Conservation (phyloP, 2,888 invertebrate genomes). For the Torymus tubicola region DNA sequence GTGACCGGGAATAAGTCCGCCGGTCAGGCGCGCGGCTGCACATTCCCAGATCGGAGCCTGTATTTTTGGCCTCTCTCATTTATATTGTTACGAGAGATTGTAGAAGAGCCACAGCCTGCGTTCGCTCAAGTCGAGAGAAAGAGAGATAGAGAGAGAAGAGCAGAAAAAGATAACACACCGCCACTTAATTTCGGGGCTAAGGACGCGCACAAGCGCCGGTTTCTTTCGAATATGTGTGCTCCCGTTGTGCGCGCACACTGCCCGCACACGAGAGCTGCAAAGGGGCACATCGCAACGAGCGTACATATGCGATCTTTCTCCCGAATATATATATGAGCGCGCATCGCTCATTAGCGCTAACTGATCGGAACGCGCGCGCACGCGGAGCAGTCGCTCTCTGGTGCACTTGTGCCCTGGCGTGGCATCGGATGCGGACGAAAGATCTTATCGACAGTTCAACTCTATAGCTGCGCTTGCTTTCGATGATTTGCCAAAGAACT, state of each 20-base stretch:
- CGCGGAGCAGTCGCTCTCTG: not conserved
- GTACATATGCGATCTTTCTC: conserved; percentile 37
- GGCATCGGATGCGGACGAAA: too few relatives aligned
- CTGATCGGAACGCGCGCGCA: conserved; percentile 63
- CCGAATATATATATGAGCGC: conserved; percentile 62
- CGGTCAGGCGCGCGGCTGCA: not conserved
- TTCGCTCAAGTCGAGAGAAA: conserved; percentile 5
- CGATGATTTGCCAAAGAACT: too few relatives aligned
- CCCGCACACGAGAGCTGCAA: too few relatives aligned
- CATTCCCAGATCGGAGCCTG: not conserved
- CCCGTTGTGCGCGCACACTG: not conserved
- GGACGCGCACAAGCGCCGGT: not conserved
- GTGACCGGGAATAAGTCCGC: conserved; percentile 7
- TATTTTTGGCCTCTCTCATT: conserved; percentile 34
- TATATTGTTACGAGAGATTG: conserved; percentile 28
- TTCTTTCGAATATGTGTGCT: not conserved
- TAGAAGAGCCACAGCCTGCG: conserved; percentile 16
- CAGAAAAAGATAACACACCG: conserved; percentile 19
- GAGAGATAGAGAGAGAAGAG: not conserved
- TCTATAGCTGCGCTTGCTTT: too few relatives aligned
- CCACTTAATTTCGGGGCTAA: conserved; percentile 36
- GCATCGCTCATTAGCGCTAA: conserved; percentile 69
- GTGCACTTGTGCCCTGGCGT: not conserved
- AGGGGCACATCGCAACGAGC: too few relatives aligned
- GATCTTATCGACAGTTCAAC: too few relatives aligned